phyloP scores from a whole-genome alignment of 2,888 invertebrate genomes.

The Agonopterix arenella region DNA sequence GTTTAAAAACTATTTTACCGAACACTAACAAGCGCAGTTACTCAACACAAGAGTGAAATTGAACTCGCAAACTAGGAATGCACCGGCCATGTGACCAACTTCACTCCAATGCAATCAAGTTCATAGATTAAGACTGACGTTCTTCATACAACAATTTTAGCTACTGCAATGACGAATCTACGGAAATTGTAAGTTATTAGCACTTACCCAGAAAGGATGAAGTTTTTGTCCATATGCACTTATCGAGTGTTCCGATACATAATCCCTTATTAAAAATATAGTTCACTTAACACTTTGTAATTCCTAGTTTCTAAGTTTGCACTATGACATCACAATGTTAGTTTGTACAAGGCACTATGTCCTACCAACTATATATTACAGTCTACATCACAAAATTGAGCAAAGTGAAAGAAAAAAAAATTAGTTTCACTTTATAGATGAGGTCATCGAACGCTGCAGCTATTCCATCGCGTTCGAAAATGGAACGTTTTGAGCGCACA shows the following conservation, averaged over 20 bases:
- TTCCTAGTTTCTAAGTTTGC: conserved; percentile 59
- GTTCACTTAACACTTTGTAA: conserved; percentile 46
- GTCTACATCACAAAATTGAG: conserved; percentile 70
- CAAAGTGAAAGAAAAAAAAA: conserved; percentile 39
- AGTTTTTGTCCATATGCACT: conserved; percentile 55
- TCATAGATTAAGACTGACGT: conserved; percentile 73
- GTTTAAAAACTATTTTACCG: not conserved
- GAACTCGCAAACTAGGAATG: conserved; percentile 60
- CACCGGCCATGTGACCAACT: conserved; percentile 44
- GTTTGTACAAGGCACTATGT: conserved; percentile 67
- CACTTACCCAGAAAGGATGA: conserved; percentile 50
- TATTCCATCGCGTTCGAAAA: conserved; percentile 35
- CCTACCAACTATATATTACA: conserved; percentile 3
- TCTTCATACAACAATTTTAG: conserved; percentile 1
- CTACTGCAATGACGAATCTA: not conserved
- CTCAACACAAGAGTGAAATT: conserved; percentile 43
- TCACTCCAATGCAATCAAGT: conserved; percentile 64
- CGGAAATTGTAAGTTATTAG: conserved; percentile 8
- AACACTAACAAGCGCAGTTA: conserved; percentile 18
- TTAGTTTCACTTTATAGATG: conserved; percentile 42
- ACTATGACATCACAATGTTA: conserved; percentile 65
- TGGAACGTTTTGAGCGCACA: conserved; percentile 31
- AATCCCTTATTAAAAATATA: conserved; percentile 28
- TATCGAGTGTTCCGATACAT: conserved; percentile 19
- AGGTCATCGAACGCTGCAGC: conserved; percentile 47